Base-by-base conservation (phyloP, 2,113 vertebrate genomes). In the Corythoichthys haematopterus region DNA sequence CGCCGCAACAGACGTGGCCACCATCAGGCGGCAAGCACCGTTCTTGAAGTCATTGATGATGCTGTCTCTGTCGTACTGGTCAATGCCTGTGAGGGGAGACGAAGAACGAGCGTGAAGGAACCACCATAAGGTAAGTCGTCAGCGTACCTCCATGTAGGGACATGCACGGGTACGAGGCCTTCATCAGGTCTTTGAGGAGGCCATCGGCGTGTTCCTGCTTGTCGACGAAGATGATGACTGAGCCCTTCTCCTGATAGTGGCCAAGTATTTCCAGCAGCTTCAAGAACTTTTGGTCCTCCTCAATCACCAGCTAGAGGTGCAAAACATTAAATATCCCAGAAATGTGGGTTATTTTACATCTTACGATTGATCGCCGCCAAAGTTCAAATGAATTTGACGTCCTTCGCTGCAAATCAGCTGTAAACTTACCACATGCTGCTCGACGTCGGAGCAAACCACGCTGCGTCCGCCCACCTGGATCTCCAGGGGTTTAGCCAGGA, bases 21-120 rank as follows among this genome's bases (percentile, higher is more conserved):
- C 97, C 61, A 99, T 93, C 79, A 99, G 93, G 59, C 96, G 95
- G 80, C 97, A 98, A 0, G 91, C 94, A 15, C 97, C 97, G 13
- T 93, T 98, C 84, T 99, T 99, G 80, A 99, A 99, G 82, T 99
- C 97, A 47, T 95, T 99, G 82, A 99, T 98, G 81, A 99, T 95
- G 88, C 97, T 99, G 88, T 99, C 97, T 70, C 97, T 90, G 88
- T 99, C 97, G 55, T 99, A 99, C 55, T 99, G 97, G 85, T 99
- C 97, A 46, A 99, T 99, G 65, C 97, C 97, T 99, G 6, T 0
- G 56, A 5, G 9, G 46, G 58, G 5, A 6, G 62, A 28, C 35
- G 4, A 7, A 4, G 13, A n/a, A 35, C 2, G 10, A n/a, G 36
- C 13, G 14, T 9, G 14, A 3, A 6, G n/a, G 3, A 0, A 12